Evolutionary conservation across 2,888 invertebrate species (phyloP).

Genomic region (Chirona hameri): DNA sequence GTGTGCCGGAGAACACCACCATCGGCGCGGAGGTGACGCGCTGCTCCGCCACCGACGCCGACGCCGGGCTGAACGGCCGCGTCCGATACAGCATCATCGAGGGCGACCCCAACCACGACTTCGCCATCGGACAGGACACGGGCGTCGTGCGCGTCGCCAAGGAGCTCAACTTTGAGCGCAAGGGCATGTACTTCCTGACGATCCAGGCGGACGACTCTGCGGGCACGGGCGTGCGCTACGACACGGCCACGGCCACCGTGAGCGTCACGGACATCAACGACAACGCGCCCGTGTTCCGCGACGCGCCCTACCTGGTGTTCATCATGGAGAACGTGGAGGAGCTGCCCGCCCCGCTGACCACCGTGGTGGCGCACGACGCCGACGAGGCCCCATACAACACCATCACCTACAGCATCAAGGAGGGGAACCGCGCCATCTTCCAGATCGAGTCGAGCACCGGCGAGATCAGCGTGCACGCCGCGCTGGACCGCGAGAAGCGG

Average conservation of each 20-base stretch:
- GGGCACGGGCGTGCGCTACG: slow-evolving; percentile 60
- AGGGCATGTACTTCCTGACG: slow-evolving; percentile 73
- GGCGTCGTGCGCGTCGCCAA: slow-evolving; percentile 87
- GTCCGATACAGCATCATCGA: slow-evolving; percentile 83
- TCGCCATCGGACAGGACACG: slow-evolving; percentile 85
- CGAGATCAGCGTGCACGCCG: slow-evolving; percentile 76
- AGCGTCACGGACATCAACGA: slow-evolving; percentile 88
- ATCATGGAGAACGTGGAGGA: slow-evolving; percentile 86
- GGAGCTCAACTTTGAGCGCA: slow-evolving; percentile 88
- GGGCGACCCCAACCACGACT: slow-evolving; percentile 87
- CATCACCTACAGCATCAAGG: slow-evolving; percentile 88
- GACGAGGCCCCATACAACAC: slow-evolving; percentile 87
- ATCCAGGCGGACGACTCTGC: slow-evolving; percentile 87
- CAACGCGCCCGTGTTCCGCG: slow-evolving; percentile 80
- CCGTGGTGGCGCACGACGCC: slow-evolving; percentile 83
- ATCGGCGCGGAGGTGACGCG: slow-evolving; percentile 86
- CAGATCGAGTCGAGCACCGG: slow-evolving; percentile 88
- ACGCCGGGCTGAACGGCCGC: slow-evolving; percentile 84
- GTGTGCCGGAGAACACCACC: slow-evolving; percentile 88
- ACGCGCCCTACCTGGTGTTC: slow-evolving; percentile 89
- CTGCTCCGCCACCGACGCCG: slow-evolving; percentile 83
- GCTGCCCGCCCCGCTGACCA: slow-evolving; percentile 55
- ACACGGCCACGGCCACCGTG: slow-evolving; percentile 69
- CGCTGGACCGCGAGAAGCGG: slow-evolving; percentile 78
- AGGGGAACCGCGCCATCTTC: slow-evolving; percentile 80